Conservation (phyloP, 2,888 invertebrate genomes). For the Alentia gelatinosa region DNA sequence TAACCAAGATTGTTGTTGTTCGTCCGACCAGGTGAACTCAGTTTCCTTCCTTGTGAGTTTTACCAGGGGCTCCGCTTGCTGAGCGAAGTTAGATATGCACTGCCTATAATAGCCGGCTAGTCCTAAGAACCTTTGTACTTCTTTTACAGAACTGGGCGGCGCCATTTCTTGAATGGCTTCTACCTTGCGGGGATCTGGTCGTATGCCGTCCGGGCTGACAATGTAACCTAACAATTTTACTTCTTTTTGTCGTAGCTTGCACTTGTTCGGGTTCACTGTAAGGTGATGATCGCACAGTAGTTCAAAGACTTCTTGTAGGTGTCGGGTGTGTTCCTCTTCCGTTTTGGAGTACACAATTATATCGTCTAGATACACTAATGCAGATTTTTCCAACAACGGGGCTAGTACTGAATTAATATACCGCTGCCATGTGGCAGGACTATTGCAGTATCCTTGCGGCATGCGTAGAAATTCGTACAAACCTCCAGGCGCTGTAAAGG, state of each 20-base stretch:
- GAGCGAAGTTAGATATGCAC: not conserved
- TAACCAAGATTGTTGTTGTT: not conserved
- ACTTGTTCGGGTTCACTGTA: not conserved
- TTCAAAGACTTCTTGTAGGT: not conserved
- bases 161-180: not conserved
- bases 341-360: not conserved
- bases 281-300: not conserved
- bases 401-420: not conserved
- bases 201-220: not conserved
- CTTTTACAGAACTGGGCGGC: not conserved
- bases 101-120: not conserved
- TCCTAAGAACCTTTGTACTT: not conserved
- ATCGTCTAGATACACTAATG: not conserved
- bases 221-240: not conserved
- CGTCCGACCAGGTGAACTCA: not conserved
- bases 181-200: not conserved
- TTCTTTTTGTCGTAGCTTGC: not conserved
- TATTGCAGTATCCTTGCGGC: not conserved
- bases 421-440: not conserved
- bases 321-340: not conserved
- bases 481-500: not conserved
- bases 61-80: not conserved
- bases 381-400: not conserved
- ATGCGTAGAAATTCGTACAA: not conserved
- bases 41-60: not conserved